Percentiles rank a stretch among this genome's conserved stretches.
These are phyloP conservation scores for Tachysurus vachellii DNA, from an alignment of 2,113 vertebrate species.

Conservation along the genomic window DNA sequence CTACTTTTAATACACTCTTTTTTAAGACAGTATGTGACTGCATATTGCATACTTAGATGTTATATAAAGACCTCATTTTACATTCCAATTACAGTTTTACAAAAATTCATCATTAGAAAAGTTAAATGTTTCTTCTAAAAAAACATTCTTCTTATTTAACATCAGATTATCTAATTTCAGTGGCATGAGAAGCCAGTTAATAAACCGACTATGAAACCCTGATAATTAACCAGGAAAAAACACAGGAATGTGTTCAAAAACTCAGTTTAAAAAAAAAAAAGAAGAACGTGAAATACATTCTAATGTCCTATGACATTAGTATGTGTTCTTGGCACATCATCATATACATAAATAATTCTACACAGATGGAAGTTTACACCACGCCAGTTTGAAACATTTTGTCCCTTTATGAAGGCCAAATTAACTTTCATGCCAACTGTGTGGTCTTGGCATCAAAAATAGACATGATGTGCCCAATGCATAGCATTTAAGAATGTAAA, in stretches of 20 bases:
- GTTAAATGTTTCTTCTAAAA: background rate
- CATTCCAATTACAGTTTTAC: background rate
- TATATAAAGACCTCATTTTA: background rate
- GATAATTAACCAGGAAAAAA: background rate
- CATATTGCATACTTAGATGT: background rate
- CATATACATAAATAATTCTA: constrained; percentile 10
- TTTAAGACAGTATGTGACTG: background rate
- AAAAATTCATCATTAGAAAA: background rate
- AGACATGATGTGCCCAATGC: background rate
- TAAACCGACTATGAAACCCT: background rate
- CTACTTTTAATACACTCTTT: background rate
- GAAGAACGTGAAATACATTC: background rate
- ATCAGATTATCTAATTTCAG: background rate
- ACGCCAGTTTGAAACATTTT: background rate
- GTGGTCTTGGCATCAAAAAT: background rate
- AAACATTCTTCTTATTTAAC: background rate
- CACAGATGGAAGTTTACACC: background rate
- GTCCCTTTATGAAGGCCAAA: background rate
- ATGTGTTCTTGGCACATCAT: background rate
- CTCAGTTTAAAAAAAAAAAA: too few relatives aligned
- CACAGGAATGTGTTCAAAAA: too few relatives aligned
- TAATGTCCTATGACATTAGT: background rate
- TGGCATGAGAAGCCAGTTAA: background rate
- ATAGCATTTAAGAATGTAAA: background rate
- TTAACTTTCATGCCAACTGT: background rate